These are phyloP conservation scores for Centroberyx gerrardi DNA, from an alignment of 2,797 vertebrate genomes.

Conservation along the genomic window DNA sequence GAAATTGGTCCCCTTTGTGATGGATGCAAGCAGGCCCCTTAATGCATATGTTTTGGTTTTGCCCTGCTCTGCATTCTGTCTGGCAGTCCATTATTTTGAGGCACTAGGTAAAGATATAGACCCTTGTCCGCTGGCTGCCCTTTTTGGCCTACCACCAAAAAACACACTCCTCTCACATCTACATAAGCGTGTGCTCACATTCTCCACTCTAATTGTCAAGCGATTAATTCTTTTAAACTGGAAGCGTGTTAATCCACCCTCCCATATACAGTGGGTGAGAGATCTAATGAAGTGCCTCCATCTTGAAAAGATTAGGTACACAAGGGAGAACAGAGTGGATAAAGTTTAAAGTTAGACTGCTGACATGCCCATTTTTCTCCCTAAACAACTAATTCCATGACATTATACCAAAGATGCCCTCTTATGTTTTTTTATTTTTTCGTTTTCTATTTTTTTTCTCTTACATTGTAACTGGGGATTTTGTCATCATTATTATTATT, in stretches of 20 bases:
- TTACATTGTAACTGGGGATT: too few species aligned
- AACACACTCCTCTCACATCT: neutral
- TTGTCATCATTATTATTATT: too few species aligned
- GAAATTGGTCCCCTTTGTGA: neutral
- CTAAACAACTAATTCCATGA: too few species aligned
- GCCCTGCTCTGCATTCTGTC: neutral
- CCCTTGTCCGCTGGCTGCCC: neutral
- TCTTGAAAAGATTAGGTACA: neutral
- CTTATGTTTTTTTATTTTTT: too few species aligned
- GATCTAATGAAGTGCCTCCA: neutral
- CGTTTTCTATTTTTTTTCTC: too few species aligned
- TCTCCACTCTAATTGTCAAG: too few species aligned
- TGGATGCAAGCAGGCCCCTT: constrained; percentile 18
- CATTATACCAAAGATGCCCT: too few species aligned
- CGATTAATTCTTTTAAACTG: too few species aligned
- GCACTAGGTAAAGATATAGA: neutral
- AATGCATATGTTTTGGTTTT: neutral
- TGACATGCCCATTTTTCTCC: too few species aligned
- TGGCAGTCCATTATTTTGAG: neutral
- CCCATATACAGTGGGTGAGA: neutral
- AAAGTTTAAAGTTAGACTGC: neutral
- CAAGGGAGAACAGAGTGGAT: neutral
- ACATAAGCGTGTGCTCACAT: neutral
- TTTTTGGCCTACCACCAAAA: neutral
- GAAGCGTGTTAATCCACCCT: neutral